Conservation (phyloP, 2,113 vertebrate species). For the Dicentrarchus labrax region DNA sequence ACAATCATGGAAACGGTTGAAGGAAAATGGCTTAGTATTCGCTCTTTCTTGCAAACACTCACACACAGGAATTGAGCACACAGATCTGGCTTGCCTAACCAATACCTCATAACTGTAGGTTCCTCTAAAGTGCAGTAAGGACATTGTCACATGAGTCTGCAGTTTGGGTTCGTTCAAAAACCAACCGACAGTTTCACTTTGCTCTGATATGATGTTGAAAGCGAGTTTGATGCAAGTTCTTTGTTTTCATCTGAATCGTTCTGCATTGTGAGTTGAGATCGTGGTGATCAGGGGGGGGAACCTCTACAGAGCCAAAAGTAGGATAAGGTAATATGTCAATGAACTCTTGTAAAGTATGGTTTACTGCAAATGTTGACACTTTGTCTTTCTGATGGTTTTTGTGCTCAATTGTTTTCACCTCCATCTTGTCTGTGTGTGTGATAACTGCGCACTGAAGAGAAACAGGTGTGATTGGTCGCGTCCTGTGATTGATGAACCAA, state of each 20-base stretch:
- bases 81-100: slow-evolving; percentile 37
- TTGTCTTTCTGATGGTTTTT: neutral
- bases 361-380: neutral
- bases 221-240: neutral
- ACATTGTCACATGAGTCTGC: slow-evolving; percentile 26
- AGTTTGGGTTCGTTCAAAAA: slow-evolving; percentile 26
- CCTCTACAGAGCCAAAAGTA: neutral
- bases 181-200: slow-evolving; percentile 15
- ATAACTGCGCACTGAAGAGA: neutral
- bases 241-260: neutral
- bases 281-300: neutral
- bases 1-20: neutral
- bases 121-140: slow-evolving; percentile 56
- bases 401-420: neutral
- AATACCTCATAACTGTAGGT: slow-evolving; percentile 37
- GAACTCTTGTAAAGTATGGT: neutral
- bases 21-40: neutral
- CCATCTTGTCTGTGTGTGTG: slow-evolving; percentile 2
- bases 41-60: neutral
- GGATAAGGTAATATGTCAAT: neutral
- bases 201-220: neutral
- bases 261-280: neutral
- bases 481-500: slow-evolving; percentile 46
- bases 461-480: slow-evolving; percentile 2
- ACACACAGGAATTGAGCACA: neutral